A percentile compares a stretch with the other conserved stretches of the same genome.
These are phyloP conservation scores for Myotis davidii DNA, from an alignment of 2,113 vertebrate species.

Conservation along the genomic window DNA sequence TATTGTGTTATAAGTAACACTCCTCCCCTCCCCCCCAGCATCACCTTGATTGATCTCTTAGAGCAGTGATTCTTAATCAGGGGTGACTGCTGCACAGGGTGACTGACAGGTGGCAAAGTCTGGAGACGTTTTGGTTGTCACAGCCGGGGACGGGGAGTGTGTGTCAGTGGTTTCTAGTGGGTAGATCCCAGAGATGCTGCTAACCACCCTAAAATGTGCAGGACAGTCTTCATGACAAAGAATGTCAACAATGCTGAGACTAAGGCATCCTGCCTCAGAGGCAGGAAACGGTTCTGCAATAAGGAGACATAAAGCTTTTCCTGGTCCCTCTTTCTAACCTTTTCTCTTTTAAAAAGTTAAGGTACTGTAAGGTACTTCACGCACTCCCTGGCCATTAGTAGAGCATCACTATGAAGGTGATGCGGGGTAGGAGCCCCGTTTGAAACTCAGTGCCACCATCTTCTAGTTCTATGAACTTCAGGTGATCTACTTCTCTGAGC, in stretches of 20 bases:
- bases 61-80: neutral
- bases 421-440: rapidly evolving
- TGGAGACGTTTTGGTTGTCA: neutral
- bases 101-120: neutral
- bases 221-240: neutral
- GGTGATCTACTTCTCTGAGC: neutral
- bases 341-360: neutral
- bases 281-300: neutral
- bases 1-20: no score
- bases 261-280: neutral
- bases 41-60: neutral
- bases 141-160: neutral
- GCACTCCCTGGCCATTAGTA: neutral
- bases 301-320: neutral
- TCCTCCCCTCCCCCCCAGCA: neutral
- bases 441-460: neutral
- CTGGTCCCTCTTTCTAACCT: neutral
- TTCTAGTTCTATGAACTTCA: neutral
- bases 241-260: neutral
- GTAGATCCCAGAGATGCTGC: neutral
- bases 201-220: neutral
- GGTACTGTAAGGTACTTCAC: neutral
- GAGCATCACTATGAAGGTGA: neutral
- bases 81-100: neutral
- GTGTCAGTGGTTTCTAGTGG: no score